Evolutionary conservation across 2,113 vertebrate genomes (phyloP).

Genomic region (Lepus timidus): DNA sequence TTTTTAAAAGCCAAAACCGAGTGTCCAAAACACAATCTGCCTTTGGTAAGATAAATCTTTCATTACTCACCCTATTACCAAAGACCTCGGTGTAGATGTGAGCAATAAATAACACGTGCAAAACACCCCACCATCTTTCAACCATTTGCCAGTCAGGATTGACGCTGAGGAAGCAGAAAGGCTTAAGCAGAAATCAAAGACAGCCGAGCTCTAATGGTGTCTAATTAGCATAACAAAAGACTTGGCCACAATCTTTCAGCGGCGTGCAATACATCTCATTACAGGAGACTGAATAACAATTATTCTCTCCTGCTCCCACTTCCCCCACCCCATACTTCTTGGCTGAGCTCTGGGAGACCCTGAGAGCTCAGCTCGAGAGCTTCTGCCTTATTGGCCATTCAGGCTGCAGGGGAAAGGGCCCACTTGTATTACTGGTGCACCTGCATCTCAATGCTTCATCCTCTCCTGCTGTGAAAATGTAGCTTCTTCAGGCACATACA

Average conservation of each 20-base stretch:
- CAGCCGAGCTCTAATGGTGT: slow-evolving; percentile 86
- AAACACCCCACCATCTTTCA: slow-evolving; percentile 81
- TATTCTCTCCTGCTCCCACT: slow-evolving; percentile 81
- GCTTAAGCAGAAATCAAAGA: slow-evolving; percentile 89
- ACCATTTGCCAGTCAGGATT: slow-evolving; percentile 81
- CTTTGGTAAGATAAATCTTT: slow-evolving; percentile 60
- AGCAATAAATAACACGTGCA: slow-evolving; percentile 81
- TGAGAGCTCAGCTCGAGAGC: slow-evolving; percentile 74
- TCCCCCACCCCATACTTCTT: slow-evolving; percentile 14
- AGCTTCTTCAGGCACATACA: slow-evolving; percentile 86
- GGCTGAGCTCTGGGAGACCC: slow-evolving; percentile 79
- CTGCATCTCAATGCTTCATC: slow-evolving; percentile 90
- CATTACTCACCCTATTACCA: slow-evolving; percentile 50
- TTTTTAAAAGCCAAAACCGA: neutral
- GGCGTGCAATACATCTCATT: slow-evolving; percentile 89
- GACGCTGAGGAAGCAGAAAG: slow-evolving; percentile 86
- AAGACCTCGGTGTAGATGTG: slow-evolving; percentile 76
- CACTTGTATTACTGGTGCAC: slow-evolving; percentile 87
- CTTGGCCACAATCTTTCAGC: slow-evolving; percentile 85
- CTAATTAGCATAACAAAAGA: slow-evolving; percentile 92
- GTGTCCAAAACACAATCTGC: neutral
- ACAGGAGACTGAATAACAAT: slow-evolving; percentile 91
- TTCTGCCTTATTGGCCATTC: slow-evolving; percentile 87
- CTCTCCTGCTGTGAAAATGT: slow-evolving; percentile 86
- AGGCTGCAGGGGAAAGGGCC: slow-evolving; percentile 87